Evolutionary conservation across 2,797 vertebrate genomes (phyloP).

Genomic region (Sebastolobus altivelis): DNA sequence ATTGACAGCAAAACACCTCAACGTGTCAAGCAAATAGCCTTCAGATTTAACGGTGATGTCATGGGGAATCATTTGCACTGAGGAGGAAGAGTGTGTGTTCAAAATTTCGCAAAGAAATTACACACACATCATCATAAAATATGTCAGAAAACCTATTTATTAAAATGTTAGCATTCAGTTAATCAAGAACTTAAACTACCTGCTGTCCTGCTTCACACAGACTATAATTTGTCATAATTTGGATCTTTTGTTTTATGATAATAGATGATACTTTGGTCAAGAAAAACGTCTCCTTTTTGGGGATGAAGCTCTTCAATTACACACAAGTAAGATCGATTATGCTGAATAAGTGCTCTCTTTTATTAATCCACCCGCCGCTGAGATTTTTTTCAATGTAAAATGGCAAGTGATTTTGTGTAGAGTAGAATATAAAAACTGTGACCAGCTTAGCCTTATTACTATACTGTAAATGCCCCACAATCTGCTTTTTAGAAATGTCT

Average conservation of each 20-base stretch:
- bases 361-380: conserved; percentile 53
- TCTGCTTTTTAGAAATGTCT: conserved; percentile 61
- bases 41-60: conserved; percentile 65
- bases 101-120: conserved; percentile 12
- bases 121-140: not conserved
- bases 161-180: conserved; percentile 29
- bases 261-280: conserved; percentile 30
- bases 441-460: conserved; percentile 81
- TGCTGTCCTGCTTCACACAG: conserved; percentile 35
- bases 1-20: conserved; percentile 70
- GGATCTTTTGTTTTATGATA: conserved; percentile 48
- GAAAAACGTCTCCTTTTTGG: conserved; percentile 33
- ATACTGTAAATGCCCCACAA: conserved; percentile 66
- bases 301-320: conserved; percentile 42
- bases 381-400: conserved; percentile 74
- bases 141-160: conserved; percentile 17
- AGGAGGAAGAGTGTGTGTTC: conserved; percentile 14
- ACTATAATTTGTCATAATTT: conserved; percentile 48
- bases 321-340: conserved; percentile 47
- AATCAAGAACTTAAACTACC: conserved; percentile 39
- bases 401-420: conserved; percentile 75
- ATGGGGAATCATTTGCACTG: conserved; percentile 59
- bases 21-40: conserved; percentile 54
- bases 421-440: conserved; percentile 77
- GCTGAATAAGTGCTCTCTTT: conserved; percentile 61